Evolutionary conservation across 2,888 invertebrate genomes (phyloP).

Genomic region (Neoaliturus tenellus): DNA sequence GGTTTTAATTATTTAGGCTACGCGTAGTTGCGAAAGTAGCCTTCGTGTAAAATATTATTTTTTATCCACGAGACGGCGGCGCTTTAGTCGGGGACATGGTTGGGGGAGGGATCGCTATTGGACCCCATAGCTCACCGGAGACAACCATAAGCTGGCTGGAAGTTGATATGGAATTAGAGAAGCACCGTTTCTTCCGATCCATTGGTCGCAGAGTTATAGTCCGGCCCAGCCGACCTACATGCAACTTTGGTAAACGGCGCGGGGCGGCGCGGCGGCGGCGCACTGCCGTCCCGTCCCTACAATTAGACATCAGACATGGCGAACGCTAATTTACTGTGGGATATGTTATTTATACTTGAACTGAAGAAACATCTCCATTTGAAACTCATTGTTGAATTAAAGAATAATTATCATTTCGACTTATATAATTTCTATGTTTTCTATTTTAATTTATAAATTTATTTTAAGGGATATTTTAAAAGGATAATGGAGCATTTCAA

Average conservation of each 20-base stretch:
- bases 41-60: no score
- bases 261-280: no score
- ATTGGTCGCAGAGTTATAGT: slow-evolving; percentile 46
- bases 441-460: no score
- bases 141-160: slow-evolving; percentile 51
- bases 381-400: no score
- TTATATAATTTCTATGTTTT: no score
- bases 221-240: slow-evolving; percentile 4
- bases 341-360: no score
- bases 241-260: not conserved
- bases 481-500: no score
- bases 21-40: no score
- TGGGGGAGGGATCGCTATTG: not conserved
- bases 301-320: not conserved
- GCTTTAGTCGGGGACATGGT: not conserved
- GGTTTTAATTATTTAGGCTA: no score
- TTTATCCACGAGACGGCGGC: not conserved
- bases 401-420: no score
- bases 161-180: slow-evolving; percentile 58
- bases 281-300: not conserved
- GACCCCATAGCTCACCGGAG: slow-evolving; percentile 16
- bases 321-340: not conserved
- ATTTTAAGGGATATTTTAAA: no score
- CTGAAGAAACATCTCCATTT: no score
- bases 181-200: slow-evolving; percentile 55